phyloP scores from a whole-genome alignment of 2,888 invertebrate species.

The Hemicrepidius hirtus region DNA sequence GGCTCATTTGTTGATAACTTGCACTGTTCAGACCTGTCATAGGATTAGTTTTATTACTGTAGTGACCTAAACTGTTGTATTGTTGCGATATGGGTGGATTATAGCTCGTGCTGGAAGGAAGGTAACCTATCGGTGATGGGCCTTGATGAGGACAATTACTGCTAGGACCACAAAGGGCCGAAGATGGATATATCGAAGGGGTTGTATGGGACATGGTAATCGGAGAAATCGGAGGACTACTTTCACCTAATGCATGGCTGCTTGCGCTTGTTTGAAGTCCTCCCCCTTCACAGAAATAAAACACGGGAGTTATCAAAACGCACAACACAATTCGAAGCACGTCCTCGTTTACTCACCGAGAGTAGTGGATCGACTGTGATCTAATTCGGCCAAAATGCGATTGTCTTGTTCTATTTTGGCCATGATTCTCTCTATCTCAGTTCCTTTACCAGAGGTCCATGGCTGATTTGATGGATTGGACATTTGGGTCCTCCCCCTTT shows the following conservation, averaged over 20 bases:
- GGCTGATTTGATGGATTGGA: conserved; percentile 66
- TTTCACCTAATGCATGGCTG: conserved; percentile 81
- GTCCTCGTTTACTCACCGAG: conserved; percentile 73
- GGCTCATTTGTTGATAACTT: conserved; percentile 42
- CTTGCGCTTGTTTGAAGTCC: conserved; percentile 81
- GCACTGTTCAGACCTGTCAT: conserved; percentile 42
- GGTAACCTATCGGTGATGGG: conserved; percentile 55
- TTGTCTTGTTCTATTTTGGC: conserved; percentile 95
- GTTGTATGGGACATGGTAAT: conserved; percentile 72
- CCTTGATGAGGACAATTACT: conserved; percentile 63
- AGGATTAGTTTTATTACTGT: conserved; percentile 64
- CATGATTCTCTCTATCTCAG: conserved; percentile 95
- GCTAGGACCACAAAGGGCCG: conserved; percentile 73
- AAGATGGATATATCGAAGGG: conserved; percentile 74
- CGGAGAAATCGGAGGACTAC: conserved; percentile 75
- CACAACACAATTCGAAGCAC: neutral
- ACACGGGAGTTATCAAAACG: neutral
- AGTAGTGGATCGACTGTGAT: conserved; percentile 85
- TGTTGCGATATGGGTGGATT: conserved; percentile 63
- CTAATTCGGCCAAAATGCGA: conserved; percentile 91
- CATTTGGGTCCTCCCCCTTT: conserved; percentile 70
- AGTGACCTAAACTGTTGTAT: conserved; percentile 67
- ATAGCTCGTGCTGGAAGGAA: conserved; percentile 60
- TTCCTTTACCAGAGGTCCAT: conserved; percentile 69
- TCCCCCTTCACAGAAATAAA: conserved; percentile 61